Evolutionary conservation across 2,888 invertebrate genomes (phyloP).

Genomic region (Acronicta psi): DNA sequence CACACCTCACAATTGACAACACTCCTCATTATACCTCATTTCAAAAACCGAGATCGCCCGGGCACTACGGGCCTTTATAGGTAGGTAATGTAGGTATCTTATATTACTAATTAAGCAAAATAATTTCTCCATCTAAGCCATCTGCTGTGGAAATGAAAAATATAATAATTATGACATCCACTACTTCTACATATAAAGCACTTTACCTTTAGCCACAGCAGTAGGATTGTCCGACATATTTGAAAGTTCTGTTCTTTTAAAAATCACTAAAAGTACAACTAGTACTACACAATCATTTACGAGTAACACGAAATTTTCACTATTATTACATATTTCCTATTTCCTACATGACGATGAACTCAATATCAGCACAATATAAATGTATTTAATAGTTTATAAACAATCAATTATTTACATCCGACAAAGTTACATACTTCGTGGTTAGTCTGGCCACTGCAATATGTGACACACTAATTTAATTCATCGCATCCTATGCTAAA

Average conservation of each 20-base stretch:
- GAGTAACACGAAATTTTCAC: slow-evolving; percentile 50
- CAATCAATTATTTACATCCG: slow-evolving; percentile 28
- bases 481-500: slow-evolving; percentile 15
- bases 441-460: slow-evolving; percentile 23
- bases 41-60: slow-evolving; percentile 16
- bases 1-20: no score
- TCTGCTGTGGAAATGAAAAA: slow-evolving; percentile 22
- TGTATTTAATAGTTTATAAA: slow-evolving; percentile 18
- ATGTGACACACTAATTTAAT: slow-evolving; percentile 12
- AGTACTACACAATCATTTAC: slow-evolving; percentile 43
- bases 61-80: neutral
- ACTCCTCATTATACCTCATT: slow-evolving; percentile 22
- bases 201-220: slow-evolving; percentile 76
- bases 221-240: slow-evolving; percentile 76
- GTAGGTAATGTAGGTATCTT: neutral
- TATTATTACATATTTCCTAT: slow-evolving; percentile 21
- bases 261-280: slow-evolving; percentile 51
- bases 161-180: slow-evolving; percentile 6
- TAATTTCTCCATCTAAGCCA: slow-evolving; percentile 17
- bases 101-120: slow-evolving; percentile 4
- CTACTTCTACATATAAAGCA: slow-evolving; percentile 24
- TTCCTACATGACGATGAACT: slow-evolving; percentile 24
- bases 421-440: slow-evolving; percentile 27
- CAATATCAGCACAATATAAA: slow-evolving; percentile 33
- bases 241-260: slow-evolving; percentile 44